Base-by-base conservation (phyloP, 2,797 vertebrate species). In the Centroberyx gerrardi region DNA sequence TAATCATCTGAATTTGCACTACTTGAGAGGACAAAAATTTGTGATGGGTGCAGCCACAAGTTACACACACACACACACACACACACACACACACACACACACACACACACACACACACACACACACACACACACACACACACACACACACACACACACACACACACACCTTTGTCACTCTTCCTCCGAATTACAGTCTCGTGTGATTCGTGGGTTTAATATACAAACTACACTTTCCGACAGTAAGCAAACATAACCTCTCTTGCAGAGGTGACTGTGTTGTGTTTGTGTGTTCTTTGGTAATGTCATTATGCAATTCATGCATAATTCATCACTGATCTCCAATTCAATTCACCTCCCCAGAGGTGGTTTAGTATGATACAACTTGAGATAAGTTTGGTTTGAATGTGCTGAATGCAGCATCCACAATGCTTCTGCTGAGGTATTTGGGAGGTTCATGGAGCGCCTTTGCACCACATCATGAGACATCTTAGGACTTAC, bases 261-360 rank as follows among this genome's bases (percentile, higher is more conserved):
- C 10, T n/a, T 4, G 22, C 38, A 44, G 63, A 68, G 56, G 62
- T 62, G n/a, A 17, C 46, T 13, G 40, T 13, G 64, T 33, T 67
- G 29, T 48, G n/a, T 29, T 62, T 40, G 62, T 8, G 2, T 65
- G 63, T 72, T 68, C 81, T 83, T 80, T 51, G 56, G 48, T 85
- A 80, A 84, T 84, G 81, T 84, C 80, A 76, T 78, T 60, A 18
- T 28, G 9, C 29, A 58, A 73, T 33, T 8, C 55, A 82, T 89
- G 63, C 74, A 86, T 86, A 81, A 89, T 87, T 86, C 68, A 85
- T 62, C 0, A 22, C 64, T 73, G 72, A 75, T 72, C 62, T 74
- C 29, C 38, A 33, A 74, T 82, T 81, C 84, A 82, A 68, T 78
- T 69, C 81, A 76, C 53, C 68, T 77, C 69, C 75, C 62, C 42